phyloP scores from a whole-genome alignment of 2,797 vertebrate genomes.

The Crossoptilon crossoptilon region DNA sequence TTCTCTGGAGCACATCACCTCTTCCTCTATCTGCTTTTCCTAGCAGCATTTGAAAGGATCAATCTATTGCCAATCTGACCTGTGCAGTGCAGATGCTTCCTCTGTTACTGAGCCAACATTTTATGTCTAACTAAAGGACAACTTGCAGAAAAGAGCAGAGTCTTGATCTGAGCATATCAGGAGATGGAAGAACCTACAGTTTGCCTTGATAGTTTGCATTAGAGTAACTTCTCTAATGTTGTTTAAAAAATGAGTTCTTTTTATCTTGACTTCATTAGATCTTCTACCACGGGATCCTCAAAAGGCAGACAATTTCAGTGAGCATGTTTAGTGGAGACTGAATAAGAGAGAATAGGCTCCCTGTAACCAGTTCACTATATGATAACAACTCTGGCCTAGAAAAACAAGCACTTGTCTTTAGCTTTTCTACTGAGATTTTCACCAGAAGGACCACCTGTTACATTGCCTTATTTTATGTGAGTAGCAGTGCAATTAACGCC shows the following conservation, averaged over 20 bases:
- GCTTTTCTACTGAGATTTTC: not conserved
- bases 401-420: not conserved
- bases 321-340: not conserved
- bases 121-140: not conserved
- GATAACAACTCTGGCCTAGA: not conserved
- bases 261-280: not conserved
- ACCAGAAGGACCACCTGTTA: not conserved
- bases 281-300: not conserved
- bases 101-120: not conserved
- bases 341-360: not conserved
- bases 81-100: not conserved
- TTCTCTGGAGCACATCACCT: not conserved
- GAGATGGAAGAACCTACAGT: not conserved
- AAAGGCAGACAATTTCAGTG: not conserved
- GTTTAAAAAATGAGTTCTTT: not conserved
- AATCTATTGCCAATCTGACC: not conserved
- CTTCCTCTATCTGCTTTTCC: not conserved
- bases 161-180: not conserved
- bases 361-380: not conserved
- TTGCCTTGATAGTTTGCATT: not conserved
- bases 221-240: not conserved
- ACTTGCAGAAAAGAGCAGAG: not conserved
- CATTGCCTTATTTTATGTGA: not conserved
- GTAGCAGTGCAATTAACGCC: not conserved
- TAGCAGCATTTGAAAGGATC: not conserved